Base-by-base conservation (phyloP, 2,888 invertebrate species). In the Merodon equestris region DNA sequence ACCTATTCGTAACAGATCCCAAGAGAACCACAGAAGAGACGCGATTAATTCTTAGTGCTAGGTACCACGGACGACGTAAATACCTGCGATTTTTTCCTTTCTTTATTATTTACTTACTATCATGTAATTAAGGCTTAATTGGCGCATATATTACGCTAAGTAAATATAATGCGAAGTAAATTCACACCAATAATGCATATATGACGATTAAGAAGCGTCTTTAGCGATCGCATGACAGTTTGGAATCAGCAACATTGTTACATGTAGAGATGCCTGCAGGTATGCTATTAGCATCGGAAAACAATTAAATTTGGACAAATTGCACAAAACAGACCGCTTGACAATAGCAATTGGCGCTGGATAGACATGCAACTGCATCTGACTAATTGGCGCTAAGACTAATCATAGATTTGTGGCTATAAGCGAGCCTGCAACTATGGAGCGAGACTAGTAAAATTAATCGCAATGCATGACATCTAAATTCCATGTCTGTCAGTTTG, bases 221-320 rank as follows among this genome's bases (percentile, higher is more conserved):
- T 14, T 17, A 1, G 10, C 12, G 13, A 42, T n/a, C 42, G 12
- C 7, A 27, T 27, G 27, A 27, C 7, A 27, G 7, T 27, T 7
- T 7, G 7, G 27, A 27, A 44, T 47, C 19, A 15, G n/a, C n/a
- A 17, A 15, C 34, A 19, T 1, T 12, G 38, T 47, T 47, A 58
- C 34, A 17, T 47, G 17, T 36, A 47, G 47, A 36, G 44, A 56
- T 53, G 10, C 14, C 2, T 47, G 38, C 12, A n/a, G 38, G 17
- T 18, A n/a, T 42, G 42, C 14, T 7, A 34, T 27, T 27, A 27
- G 7, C 7, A 4, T 51, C 27, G 47, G 34, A 36, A 27, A 44
- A 5, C 18, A 67, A 57, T 67, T 67, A 50, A 50, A 36, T 67
- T 67, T 51, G 13, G 44, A 57, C 34, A 67, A 57, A 67, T 44